A percentile compares a stretch with the other conserved stretches of the same genome.
These are phyloP conservation scores for Bufo bufo DNA, from an alignment of 2,113 vertebrate genomes.

Conservation along the genomic window DNA sequence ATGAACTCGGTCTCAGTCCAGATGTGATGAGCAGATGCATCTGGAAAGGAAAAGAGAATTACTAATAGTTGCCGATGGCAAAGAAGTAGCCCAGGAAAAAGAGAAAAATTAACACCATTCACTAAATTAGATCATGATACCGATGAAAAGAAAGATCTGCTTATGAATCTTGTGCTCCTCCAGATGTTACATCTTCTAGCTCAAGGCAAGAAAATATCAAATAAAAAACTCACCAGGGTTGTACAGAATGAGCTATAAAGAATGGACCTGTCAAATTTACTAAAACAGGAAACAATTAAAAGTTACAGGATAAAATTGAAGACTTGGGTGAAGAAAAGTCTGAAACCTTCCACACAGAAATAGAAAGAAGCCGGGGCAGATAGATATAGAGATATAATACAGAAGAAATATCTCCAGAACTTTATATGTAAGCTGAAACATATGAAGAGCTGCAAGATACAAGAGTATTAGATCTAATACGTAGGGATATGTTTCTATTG, in stretches of 20 bases:
- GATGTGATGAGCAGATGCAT: constrained; percentile 53
- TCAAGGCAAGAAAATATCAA: constrained; percentile 55
- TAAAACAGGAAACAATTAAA: constrained; percentile 35
- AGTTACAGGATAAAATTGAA: neutral
- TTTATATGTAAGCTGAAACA: no score
- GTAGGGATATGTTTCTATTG: no score
- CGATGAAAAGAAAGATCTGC: constrained; percentile 23
- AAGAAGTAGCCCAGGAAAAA: constrained; percentile 40
- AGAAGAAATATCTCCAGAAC: no score
- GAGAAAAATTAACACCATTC: constrained; percentile 28
- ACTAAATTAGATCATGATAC: constrained; percentile 39
- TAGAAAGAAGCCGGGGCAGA: neutral
- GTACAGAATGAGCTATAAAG: constrained; percentile 24
- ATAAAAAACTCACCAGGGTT: constrained; percentile 40
- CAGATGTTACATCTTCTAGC: constrained; percentile 57
- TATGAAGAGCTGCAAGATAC: no score
- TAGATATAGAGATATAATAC: no score
- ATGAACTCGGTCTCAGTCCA: constrained; percentile 31
- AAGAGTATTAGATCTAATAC: no score
- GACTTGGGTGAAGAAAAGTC: neutral
- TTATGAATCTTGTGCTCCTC: constrained; percentile 48
- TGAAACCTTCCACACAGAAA: neutral
- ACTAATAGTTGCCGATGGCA: constrained; percentile 51
- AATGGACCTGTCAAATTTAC: constrained; percentile 17
- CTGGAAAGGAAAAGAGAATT: constrained; percentile 49